Conservation (phyloP, 1,140 invertebrate genomes). For the fruit fly (Drosophila melanogaster) region Release_6_plus_ISO1_MT NT_037436.4:22472001-22472500, state of each 20-base stretch:
- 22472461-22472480: conserved; percentile 92
- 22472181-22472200: conserved; percentile 69
- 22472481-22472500: conserved; percentile 88
- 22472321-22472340: conserved; percentile 58
- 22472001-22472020: conserved; percentile 10
- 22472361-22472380: conserved; percentile 87
- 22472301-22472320: conserved; percentile 28
- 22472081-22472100: conserved; percentile 66
- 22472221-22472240: conserved; percentile 52
- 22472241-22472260: conserved; percentile 3
- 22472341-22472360: conserved; percentile 66
- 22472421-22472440: conserved; percentile 95
- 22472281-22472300: not conserved
- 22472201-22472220: conserved; percentile 70
- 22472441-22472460: conserved; percentile 92
- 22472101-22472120: conserved; percentile 73
- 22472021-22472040: conserved; percentile 19
- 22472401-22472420: conserved; percentile 97
- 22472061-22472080: conserved; percentile 76
- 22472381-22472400: conserved; percentile 90
- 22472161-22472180: conserved; percentile 61
- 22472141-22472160: conserved; percentile 48
- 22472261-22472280: not conserved
- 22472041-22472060: conserved; percentile 69
- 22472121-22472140: conserved; percentile 59